Conservation (phyloP, 1,140 invertebrate genomes). For the Brachionus manjavacas region DNA sequence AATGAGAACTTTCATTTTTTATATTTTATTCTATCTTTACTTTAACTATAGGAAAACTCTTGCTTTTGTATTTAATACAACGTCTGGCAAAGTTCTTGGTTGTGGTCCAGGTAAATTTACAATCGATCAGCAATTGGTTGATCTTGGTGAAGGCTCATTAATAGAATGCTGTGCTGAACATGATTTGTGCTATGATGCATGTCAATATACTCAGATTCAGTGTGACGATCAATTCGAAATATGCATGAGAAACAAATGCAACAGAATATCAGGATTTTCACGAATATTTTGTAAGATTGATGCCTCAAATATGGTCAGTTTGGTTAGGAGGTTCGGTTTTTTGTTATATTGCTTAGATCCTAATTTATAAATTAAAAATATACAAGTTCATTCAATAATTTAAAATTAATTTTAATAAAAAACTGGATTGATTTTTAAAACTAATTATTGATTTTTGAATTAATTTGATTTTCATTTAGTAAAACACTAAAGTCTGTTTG, state of each 20-base stretch:
- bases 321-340: not conserved
- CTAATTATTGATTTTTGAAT: too few relatives aligned
- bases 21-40: not conserved
- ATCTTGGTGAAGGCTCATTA: not conserved
- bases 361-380: not conserved
- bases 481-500: too few relatives aligned
- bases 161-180: not conserved
- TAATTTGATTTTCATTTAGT: too few relatives aligned
- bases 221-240: conserved; percentile 8
- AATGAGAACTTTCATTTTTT: not conserved
- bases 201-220: not conserved
- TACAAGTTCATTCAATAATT: too few relatives aligned
- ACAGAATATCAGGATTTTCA: not conserved
- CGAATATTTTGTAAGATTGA: not conserved
- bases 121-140: not conserved
- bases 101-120: conserved; percentile 1
- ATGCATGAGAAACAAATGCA: not conserved
- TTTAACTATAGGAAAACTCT: not conserved
- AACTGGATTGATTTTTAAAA: too few relatives aligned
- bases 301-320: conserved; percentile 7
- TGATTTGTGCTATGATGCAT: conserved; percentile 7
- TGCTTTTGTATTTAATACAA: not conserved
- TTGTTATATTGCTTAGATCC: not conserved
- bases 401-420: too few relatives aligned
- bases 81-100: not conserved